Percentiles rank a stretch among this genome's conserved stretches.
phyloP scores from a whole-genome alignment of 2,888 invertebrate genomes.

The Andrena camellia region DNA sequence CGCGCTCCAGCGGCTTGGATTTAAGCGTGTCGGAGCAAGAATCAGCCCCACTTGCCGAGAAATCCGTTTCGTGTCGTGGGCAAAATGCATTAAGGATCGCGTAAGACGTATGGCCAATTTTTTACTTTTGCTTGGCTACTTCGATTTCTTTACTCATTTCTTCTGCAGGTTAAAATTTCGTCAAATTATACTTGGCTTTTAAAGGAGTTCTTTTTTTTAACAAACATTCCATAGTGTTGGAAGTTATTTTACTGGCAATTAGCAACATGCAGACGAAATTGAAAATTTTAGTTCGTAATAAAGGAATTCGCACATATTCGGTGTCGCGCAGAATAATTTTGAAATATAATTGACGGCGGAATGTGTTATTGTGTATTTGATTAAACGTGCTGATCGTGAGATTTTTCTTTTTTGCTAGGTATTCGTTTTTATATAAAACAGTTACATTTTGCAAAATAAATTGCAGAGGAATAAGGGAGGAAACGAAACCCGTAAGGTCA shows the following conservation, averaged over 20 bases:
- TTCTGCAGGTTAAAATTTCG: no score
- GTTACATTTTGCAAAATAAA: not conserved
- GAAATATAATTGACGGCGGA: not conserved
- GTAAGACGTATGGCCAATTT: no score
- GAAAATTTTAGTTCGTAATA: not conserved
- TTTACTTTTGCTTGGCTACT: no score
- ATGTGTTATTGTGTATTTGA: not conserved
- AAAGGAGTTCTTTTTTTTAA: no score
- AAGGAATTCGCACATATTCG: not conserved
- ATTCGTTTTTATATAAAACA: not conserved
- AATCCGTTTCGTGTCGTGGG: slow-evolving; percentile 14
- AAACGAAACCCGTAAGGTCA: not conserved
- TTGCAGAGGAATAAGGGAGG: not conserved
- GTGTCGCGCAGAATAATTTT: not conserved
- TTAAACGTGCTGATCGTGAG: not conserved
- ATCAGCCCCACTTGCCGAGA: slow-evolving; percentile 25
- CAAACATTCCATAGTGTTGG: no score
- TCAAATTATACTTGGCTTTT: no score
- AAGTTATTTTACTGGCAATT: not conserved
- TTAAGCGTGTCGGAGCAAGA: slow-evolving; percentile 55
- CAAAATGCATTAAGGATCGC: slow-evolving; percentile 6
- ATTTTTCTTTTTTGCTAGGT: not conserved
- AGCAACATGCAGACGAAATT: not conserved
- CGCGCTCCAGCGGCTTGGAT: slow-evolving; percentile 59
- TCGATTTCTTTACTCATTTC: no score